These are phyloP conservation scores for Noctua fimbriata DNA, from an alignment of 2,888 invertebrate genomes.

Conservation along the genomic window DNA sequence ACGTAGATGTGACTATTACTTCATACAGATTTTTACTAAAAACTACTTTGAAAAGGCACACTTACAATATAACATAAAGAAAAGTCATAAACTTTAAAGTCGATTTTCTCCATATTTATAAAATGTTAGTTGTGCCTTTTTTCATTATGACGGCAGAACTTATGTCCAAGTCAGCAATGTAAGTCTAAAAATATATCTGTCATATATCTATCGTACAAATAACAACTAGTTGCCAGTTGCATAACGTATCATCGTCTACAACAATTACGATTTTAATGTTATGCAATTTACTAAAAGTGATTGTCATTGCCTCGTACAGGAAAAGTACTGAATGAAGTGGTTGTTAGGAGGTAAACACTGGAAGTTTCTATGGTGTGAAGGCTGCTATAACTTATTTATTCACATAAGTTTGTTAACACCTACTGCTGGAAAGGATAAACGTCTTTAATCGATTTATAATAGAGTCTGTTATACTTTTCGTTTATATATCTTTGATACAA, in stretches of 20 bases:
- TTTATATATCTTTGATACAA: neutral
- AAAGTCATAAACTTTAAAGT: too few species aligned
- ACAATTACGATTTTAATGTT: constrained; percentile 11
- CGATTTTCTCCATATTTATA: too few species aligned
- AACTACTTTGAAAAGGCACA: too few species aligned
- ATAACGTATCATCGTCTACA: neutral
- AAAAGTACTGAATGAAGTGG: constrained; percentile 19
- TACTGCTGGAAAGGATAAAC: neutral
- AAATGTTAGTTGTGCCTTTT: too few species aligned
- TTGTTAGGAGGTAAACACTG: neutral
- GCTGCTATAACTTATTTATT: neutral
- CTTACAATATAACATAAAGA: too few species aligned
- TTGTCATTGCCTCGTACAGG: constrained; percentile 20
- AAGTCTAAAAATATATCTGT: constrained; percentile 26
- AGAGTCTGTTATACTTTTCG: neutral
- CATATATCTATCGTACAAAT: neutral
- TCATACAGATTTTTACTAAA: too few species aligned
- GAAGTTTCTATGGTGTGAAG: constrained; percentile 25
- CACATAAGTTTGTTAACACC: neutral
- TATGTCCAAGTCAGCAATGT: constrained; percentile 12
- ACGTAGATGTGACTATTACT: too few species aligned
- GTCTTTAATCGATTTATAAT: neutral
- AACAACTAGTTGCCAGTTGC: constrained; percentile 25
- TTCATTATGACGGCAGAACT: too few species aligned
- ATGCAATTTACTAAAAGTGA: constrained; percentile 27